Evolutionary conservation across 2,888 invertebrate species (phyloP).

Genomic region (Philereme transversata): DNA sequence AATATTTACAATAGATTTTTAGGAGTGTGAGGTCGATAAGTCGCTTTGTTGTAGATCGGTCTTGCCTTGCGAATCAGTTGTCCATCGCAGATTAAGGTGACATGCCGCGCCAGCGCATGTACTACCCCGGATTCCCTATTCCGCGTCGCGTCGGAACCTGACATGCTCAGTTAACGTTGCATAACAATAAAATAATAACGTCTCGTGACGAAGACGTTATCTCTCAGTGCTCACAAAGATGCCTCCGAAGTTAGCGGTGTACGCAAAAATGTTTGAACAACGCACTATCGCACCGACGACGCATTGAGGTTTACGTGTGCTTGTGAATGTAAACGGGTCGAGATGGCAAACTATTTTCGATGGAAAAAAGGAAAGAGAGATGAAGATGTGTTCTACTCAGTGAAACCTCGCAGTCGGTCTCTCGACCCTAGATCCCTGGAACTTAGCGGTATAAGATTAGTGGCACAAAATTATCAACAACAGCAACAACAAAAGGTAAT

Average conservation of each 20-base stretch:
- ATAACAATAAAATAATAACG: conserved; percentile 63
- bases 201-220: conserved; percentile 77
- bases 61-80: background rate
- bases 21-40: conserved; percentile 1
- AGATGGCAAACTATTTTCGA: conserved; percentile 87
- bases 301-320: conserved; percentile 33
- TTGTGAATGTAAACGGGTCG: conserved; percentile 48
- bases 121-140: conserved; percentile 46
- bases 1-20: background rate
- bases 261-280: conserved; percentile 47
- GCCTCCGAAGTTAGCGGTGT: conserved; percentile 60
- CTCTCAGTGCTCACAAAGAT: conserved; percentile 74
- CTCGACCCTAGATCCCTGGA: conserved; percentile 89
- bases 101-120: conserved; percentile 36
- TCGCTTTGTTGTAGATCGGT: background rate
- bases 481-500: conserved; percentile 56
- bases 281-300: conserved; percentile 34
- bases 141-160: conserved; percentile 50
- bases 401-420: conserved; percentile 89
- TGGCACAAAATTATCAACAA: conserved; percentile 75
- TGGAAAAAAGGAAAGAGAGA: conserved; percentile 87
- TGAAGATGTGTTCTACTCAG: conserved; percentile 80
- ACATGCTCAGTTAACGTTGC: conserved; percentile 60
- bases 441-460: conserved; percentile 86
- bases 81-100: conserved; percentile 22